These are phyloP conservation scores for Bombylius discolor DNA, from an alignment of 2,888 invertebrate genomes.

Conservation along the genomic window DNA sequence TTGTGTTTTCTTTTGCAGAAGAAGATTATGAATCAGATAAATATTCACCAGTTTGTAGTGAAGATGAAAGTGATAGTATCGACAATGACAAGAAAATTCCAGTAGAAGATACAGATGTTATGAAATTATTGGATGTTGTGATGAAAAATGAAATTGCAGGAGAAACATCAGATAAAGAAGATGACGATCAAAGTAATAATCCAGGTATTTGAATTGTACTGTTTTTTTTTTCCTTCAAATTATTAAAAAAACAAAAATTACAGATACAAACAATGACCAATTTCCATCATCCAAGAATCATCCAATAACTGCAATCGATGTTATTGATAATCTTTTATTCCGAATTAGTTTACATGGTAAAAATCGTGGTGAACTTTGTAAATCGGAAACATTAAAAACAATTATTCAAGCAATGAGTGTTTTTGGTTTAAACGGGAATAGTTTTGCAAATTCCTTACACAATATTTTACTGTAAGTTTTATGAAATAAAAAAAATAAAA, in stretches of 20 bases:
- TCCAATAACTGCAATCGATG: constrained; percentile 11
- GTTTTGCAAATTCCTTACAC: constrained; percentile 27
- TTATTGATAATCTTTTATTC: constrained; percentile 31
- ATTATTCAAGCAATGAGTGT: constrained; percentile 29
- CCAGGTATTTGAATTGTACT: background rate
- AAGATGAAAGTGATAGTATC: constrained; percentile 25
- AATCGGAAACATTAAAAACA: constrained; percentile 29
- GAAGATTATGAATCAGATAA: constrained; percentile 22
- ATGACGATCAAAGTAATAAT: constrained; percentile 25
- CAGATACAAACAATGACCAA: background rate
- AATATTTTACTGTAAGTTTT: constrained; percentile 31
- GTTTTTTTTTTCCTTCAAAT: background rate
- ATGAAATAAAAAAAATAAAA: too few species aligned
- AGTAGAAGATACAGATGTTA: constrained; percentile 24
- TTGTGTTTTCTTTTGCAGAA: constrained; percentile 6
- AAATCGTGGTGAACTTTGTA: constrained; percentile 28
- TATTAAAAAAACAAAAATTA: background rate
- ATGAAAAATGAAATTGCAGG: constrained; percentile 24
- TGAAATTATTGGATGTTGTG: constrained; percentile 29
- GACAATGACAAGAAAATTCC: constrained; percentile 17
- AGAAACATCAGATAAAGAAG: constrained; percentile 32
- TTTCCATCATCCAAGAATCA: background rate
- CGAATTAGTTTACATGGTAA: constrained; percentile 29
- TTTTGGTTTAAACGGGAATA: constrained; percentile 26
- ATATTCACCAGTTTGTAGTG: constrained; percentile 37